Evolutionary conservation across 2,888 invertebrate species (phyloP).

Genomic region (Zaprionus lineosus): DNA sequence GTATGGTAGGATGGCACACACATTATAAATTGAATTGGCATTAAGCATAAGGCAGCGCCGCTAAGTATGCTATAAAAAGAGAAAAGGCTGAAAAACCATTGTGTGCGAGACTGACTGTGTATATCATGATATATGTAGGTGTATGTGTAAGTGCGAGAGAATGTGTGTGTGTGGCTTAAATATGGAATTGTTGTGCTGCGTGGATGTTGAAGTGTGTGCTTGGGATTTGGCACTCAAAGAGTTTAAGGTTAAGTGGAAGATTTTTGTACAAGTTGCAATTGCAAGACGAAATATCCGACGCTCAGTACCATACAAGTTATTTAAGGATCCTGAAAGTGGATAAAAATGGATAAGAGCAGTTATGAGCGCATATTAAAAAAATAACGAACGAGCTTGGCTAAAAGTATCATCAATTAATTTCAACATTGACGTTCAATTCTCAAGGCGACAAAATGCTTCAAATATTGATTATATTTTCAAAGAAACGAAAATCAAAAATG

Average conservation of each 20-base stretch:
- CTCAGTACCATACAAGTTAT: slow-evolving; percentile 25
- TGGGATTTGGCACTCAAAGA: slow-evolving; percentile 43
- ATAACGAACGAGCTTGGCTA: no score
- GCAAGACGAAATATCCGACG: neutral
- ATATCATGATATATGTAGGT: no score
- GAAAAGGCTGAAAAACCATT: slow-evolving; percentile 34
- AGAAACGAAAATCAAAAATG: no score
- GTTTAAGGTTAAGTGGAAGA: slow-evolving; percentile 40
- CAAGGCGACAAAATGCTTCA: no score
- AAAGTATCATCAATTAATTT: no score
- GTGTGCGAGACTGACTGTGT: no score
- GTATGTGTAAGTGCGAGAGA: slow-evolving; percentile 2
- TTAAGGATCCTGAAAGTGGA: slow-evolving; percentile 1
- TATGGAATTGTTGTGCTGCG: slow-evolving; percentile 51
- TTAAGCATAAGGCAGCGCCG: slow-evolving; percentile 67
- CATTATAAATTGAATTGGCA: slow-evolving; percentile 73
- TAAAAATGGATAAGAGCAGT: neutral
- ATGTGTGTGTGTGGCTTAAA: slow-evolving; percentile 33
- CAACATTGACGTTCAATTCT: no score
- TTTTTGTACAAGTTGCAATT: slow-evolving; percentile 29
- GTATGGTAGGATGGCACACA: slow-evolving; percentile 18
- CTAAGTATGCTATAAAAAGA: slow-evolving; percentile 65
- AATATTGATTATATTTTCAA: no score
- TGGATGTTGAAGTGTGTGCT: slow-evolving; percentile 59
- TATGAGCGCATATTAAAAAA: no score